Evolutionary conservation across 1,140 invertebrate species (phyloP), one percentile per base, ranked within the genome.

Genomic region (Aradophagus sp.): DNA sequence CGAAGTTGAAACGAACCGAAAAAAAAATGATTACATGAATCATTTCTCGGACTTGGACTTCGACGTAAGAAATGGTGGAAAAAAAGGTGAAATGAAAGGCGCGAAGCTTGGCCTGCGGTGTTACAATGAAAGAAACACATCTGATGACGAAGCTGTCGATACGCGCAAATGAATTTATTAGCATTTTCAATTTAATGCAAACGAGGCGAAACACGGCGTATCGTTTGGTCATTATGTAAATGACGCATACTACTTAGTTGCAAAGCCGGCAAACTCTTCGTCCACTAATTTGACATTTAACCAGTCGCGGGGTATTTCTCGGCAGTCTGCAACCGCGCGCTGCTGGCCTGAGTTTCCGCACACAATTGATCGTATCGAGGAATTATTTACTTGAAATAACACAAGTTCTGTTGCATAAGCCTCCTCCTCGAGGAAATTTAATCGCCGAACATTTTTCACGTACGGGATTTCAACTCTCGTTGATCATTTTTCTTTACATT

Each of bases 161-260:
- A 68, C 32, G 38, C 47, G 39, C 34, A 39, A 68, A 45, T 45
- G 38, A 45, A 58, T 58, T 39, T 56, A 58, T 58, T 58, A 55
- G 16, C 44, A 69, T 69, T 62, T 48, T 55, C 56, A 55, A 62
- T 61, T 53, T 53, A 36, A 69, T 69, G 48, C 66, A 67, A 67
- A 67, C 36, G 31, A 67, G 10, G 44, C 29, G 38, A 58, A 56
- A 66, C 36, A 15, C 39, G 12, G 32, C 42, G 34, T 50, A 50
- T 66, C 62, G 27, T 29, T 59, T 27, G 53, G 38, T 47, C 56
- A 52, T 61, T 68, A 68, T 68, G 56, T 39, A 66, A 58, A 66
- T 66, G 15, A 41, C 11, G 15, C 39, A 61, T 19, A 45, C 55
- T 58, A 68, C 55, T 68, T 48, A 45, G 50, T 66, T 47, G 29